phyloP scores from a whole-genome alignment of 2,113 vertebrate species.

The Planiliza haematocheilus region DNA sequence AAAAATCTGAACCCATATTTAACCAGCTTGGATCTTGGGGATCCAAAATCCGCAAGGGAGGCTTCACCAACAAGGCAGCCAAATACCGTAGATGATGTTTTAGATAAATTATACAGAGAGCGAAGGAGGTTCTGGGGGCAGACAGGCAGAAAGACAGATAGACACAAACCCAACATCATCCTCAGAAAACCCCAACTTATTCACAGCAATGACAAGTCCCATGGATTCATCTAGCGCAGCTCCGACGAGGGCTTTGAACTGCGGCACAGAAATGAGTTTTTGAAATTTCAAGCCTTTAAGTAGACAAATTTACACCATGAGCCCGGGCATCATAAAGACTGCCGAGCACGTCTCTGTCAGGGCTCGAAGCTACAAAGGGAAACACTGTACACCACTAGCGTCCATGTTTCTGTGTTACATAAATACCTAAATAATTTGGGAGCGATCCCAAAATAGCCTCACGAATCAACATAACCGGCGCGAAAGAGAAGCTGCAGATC shows the following conservation, averaged over 20 bases:
- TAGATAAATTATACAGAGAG: slow-evolving; percentile 30
- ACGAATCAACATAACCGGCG: slow-evolving; percentile 31
- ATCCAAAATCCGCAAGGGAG: slow-evolving; percentile 12
- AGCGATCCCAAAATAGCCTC: slow-evolving; percentile 44
- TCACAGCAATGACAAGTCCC: slow-evolving; percentile 60
- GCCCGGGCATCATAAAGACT: slow-evolving; percentile 44
- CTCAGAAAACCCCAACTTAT: slow-evolving; percentile 6
- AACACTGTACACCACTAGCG: slow-evolving; percentile 23
- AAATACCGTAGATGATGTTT: not conserved
- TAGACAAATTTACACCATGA: slow-evolving; percentile 43
- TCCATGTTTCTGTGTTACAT: slow-evolving; percentile 42
- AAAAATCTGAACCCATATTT: slow-evolving; percentile 17
- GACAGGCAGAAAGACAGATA: slow-evolving; percentile 12
- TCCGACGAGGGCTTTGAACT: slow-evolving; percentile 56
- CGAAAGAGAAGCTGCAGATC: slow-evolving; percentile 6
- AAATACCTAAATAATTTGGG: slow-evolving; percentile 52
- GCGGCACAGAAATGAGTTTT: slow-evolving; percentile 42
- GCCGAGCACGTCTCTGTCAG: slow-evolving; percentile 44
- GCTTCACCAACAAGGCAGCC: not conserved
- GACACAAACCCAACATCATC: not conserved
- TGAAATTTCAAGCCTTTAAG: slow-evolving; percentile 48
- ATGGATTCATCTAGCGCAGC: slow-evolving; percentile 42
- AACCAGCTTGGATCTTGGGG: slow-evolving; percentile 16
- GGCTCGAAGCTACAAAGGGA: slow-evolving; percentile 45
- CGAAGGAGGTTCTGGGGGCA: slow-evolving; percentile 1